Evolutionary conservation across 2,113 vertebrate genomes (phyloP).

Genomic region (Nothocercus nigrocapillus): DNA sequence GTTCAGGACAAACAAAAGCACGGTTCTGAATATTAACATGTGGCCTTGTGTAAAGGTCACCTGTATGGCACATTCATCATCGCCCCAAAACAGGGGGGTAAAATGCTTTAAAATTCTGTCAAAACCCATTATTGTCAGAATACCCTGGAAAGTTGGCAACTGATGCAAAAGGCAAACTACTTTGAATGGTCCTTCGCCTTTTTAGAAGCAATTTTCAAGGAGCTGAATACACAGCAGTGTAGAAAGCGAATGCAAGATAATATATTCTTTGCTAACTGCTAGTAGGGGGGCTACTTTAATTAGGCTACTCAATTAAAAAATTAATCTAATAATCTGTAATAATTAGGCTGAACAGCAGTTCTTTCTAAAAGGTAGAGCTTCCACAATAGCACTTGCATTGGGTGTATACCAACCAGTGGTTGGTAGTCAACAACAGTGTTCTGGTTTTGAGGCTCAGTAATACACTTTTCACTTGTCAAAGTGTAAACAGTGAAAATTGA

Average conservation of each 20-base stretch:
- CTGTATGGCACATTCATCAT: slow-evolving; percentile 84
- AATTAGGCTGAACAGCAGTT: slow-evolving; percentile 56
- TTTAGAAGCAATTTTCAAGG: slow-evolving; percentile 5
- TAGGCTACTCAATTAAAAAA: slow-evolving; percentile 62
- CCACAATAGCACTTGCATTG: neutral
- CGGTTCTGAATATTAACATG: slow-evolving; percentile 81
- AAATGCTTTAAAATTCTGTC: slow-evolving; percentile 75
- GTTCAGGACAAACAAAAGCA: slow-evolving; percentile 83
- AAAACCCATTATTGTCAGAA: slow-evolving; percentile 73
- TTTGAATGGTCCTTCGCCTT: slow-evolving; percentile 55
- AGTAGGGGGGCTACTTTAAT: slow-evolving; percentile 43
- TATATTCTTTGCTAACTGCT: slow-evolving; percentile 40
- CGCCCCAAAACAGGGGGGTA: slow-evolving; percentile 68
- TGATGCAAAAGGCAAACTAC: slow-evolving; percentile 28
- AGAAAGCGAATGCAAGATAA: neutral
- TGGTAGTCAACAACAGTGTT: neutral
- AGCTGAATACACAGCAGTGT: slow-evolving; percentile 41
- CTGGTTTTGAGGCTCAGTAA: neutral
- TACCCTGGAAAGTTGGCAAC: slow-evolving; percentile 57
- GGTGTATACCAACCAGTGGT: neutral
- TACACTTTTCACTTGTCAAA: neutral
- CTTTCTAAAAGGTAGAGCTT: neutral
- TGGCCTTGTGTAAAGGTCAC: slow-evolving; percentile 79
- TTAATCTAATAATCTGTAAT: slow-evolving; percentile 68
- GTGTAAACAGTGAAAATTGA: neutral